Percentiles rank a stretch among this genome's conserved stretches.
These are phyloP conservation scores for Heterocephalus glaber DNA, from an alignment of 2,113 vertebrate genomes.

Conservation along the genomic window DNA sequence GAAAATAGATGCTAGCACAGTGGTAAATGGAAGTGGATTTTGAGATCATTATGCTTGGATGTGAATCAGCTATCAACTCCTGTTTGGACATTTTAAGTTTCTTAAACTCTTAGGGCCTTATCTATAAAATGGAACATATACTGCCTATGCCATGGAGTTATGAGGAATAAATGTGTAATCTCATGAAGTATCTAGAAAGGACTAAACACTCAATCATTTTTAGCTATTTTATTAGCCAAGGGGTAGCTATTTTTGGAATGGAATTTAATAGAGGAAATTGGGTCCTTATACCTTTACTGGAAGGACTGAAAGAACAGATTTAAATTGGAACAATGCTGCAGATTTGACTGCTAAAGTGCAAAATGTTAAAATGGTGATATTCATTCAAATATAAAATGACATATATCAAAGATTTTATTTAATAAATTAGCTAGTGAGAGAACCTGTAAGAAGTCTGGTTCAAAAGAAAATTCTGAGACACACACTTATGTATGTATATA, in stretches of 20 bases:
- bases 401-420: slow-evolving; percentile 26
- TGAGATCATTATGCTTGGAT: neutral
- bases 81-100: neutral
- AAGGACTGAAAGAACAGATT: neutral
- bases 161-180: neutral
- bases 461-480: neutral
- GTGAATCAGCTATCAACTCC: neutral
- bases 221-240: neutral
- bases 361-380: slow-evolving; percentile 46
- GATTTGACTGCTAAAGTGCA: neutral
- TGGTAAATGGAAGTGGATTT: neutral
- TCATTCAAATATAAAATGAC: neutral
- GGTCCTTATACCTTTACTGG: neutral
- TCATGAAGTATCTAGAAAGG: neutral
- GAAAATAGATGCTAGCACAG: neutral
- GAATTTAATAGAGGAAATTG: neutral
- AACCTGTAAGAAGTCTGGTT: slow-evolving; percentile 14
- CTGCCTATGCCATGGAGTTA: neutral
- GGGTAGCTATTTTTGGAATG: neutral
- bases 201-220: neutral
- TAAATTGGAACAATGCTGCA: neutral
- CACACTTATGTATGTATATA: neutral
- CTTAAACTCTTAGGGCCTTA: neutral
- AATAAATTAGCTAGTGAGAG: neutral
- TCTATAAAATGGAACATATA: neutral